A percentile compares a stretch with the other conserved stretches of the same genome.
Evolutionary conservation across 2,113 vertebrate species (phyloP).

Genomic region (Colaptes auratus): DNA sequence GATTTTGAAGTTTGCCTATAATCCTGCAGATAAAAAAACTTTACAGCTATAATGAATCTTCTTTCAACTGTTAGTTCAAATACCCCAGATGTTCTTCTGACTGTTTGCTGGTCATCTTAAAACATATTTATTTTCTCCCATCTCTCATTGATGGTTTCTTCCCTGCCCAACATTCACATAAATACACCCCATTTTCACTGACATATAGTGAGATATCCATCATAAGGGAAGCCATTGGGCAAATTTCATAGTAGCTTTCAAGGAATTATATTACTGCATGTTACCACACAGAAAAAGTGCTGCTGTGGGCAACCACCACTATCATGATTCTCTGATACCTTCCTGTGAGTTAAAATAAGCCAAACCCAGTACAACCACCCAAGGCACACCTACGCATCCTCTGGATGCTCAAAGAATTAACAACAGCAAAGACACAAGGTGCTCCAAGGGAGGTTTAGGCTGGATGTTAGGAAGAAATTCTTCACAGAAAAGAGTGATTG

Average conservation of each 20-base stretch:
- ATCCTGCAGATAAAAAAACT: neutral
- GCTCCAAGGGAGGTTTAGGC: no score
- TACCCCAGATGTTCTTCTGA: neutral
- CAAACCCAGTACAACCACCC: neutral
- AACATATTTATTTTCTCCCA: neutral
- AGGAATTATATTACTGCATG: neutral
- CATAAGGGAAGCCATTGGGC: neutral
- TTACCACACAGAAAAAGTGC: neutral
- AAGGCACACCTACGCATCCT: neutral
- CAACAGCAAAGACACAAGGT: neutral
- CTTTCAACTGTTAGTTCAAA: neutral
- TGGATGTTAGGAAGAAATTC: no score
- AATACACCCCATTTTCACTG: neutral
- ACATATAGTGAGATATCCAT: neutral
- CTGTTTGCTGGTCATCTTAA: neutral
- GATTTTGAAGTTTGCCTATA: neutral
- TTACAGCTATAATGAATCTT: neutral
- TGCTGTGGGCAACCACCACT: slow-evolving; percentile 19
- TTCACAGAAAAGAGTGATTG: no score
- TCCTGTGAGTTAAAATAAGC: slow-evolving; percentile 2
- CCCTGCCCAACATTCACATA: neutral
- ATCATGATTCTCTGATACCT: neutral
- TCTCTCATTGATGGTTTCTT: neutral
- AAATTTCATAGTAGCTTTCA: neutral
- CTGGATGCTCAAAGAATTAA: neutral